phyloP scores from a whole-genome alignment of 2,888 invertebrate genomes.

The Syrista parreyssii region DNA sequence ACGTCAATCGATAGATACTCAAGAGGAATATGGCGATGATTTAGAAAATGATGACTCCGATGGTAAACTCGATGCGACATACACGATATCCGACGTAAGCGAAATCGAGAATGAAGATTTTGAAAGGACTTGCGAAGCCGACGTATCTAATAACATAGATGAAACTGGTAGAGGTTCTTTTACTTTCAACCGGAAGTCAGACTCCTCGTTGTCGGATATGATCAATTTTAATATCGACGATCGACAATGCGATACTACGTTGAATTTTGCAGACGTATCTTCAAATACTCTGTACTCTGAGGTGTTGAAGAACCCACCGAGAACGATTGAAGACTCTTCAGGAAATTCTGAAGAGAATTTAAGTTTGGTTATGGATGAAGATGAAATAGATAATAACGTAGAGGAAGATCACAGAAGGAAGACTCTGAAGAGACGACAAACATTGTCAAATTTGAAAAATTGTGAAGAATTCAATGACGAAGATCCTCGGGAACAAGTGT shows the following conservation, averaged over 20 bases:
- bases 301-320: not conserved
- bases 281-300: not conserved
- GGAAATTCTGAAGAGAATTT: not conserved
- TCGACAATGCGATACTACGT: conserved; percentile 23
- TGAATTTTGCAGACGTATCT: conserved; percentile 37
- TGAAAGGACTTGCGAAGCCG: conserved; percentile 25
- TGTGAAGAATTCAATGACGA: not conserved
- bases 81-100: conserved; percentile 34
- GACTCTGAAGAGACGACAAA: no score
- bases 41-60: not conserved
- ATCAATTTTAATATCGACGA: not conserved
- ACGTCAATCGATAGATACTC: not conserved
- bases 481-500: not conserved
- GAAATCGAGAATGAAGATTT: conserved; percentile 22
- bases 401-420: no score
- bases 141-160: conserved; percentile 36
- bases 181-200: not conserved
- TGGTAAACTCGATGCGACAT: conserved; percentile 27
- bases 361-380: no score
- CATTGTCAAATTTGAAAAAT: no score
- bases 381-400: not conserved
- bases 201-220: not conserved
- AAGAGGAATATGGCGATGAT: conserved; percentile 14
- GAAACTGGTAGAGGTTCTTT: conserved; percentile 6
- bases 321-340: not conserved